phyloP scores from a whole-genome alignment of 1,140 invertebrate species.

The Drosophila ohnishii region DNA sequence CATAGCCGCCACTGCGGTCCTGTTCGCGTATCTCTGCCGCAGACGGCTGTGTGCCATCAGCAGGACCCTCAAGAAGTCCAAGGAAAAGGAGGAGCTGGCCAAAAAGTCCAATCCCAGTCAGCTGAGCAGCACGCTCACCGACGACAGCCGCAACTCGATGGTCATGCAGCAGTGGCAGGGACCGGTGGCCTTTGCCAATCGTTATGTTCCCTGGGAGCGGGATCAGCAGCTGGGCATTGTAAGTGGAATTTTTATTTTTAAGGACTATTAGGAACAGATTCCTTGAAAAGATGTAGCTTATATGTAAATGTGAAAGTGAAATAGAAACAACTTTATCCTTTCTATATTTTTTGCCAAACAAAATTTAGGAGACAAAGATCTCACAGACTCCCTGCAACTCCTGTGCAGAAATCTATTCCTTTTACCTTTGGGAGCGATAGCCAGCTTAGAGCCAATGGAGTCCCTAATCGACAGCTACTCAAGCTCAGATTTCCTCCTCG shows the following conservation, averaged over 20 bases:
- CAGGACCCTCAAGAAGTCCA: constrained; percentile 81
- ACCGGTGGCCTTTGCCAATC: constrained; percentile 89
- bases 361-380: neutral
- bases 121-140: constrained; percentile 68
- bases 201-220: constrained; percentile 91
- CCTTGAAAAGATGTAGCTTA: neutral
- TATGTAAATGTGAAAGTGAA: too few species aligned
- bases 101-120: constrained; percentile 80
- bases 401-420: constrained; percentile 7
- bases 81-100: constrained; percentile 86
- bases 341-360: neutral
- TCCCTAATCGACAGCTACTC: constrained; percentile 43
- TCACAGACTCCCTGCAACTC: neutral
- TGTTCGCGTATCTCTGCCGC: constrained; percentile 84
- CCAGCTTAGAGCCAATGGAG: constrained; percentile 1
- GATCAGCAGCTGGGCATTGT: constrained; percentile 85
- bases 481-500: constrained; percentile 32
- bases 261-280: neutral
- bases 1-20: constrained; percentile 84
- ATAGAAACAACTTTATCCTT: neutral
- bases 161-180: constrained; percentile 89
- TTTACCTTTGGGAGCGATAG: constrained; percentile 8
- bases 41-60: constrained; percentile 84
- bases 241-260: constrained; percentile 7
- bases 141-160: constrained; percentile 82